Evolutionary conservation across 2,113 vertebrate species (phyloP), one percentile per base, ranked within the genome.

Genomic region (Alouatta palliata): DNA sequence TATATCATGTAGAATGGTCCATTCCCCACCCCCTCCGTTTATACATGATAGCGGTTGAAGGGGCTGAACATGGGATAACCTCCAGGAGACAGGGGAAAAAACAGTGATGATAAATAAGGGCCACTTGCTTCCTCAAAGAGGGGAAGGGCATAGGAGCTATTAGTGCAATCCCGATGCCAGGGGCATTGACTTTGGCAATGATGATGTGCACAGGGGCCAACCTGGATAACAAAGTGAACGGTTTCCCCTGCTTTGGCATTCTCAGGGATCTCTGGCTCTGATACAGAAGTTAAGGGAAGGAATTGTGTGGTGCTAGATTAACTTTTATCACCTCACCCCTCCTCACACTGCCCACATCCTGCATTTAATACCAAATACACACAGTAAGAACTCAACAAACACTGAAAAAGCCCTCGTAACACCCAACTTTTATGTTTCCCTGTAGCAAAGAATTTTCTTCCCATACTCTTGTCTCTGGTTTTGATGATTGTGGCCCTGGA

Each of bases 331-430:
- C 75, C 79, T 84, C 40, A 0, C 32, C 45, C 32, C 3, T 70
- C 75, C 61, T 82, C 23, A 52, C 0, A 7, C 52, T 93, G 96
- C 95, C 93, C 93, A 97, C 96, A 91, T 97, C 96, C 97, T 97
- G 95, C 43, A 8, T n/a, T 89, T 89, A 89, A 89, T 87, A 89
- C 82, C 75, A 86, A 73, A 47, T 52, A 52, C 64, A 96, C 93
- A 94, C 19, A 43, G 40, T 37, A 49, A 84, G 68, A 93, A 84
- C 87, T 90, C 85, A 84, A 9, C 76, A 81, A 58, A 91, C 82
- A 66, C n/a, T 8, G 13, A 58, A 37, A 81, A 80, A n/a, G n/a
- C 23, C 32, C 68, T 94, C 71, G 25, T 75, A 90, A 95, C 27
- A 70, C 68, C 52, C 45, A 88, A 4, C 20, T 35, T 89, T 87